Evolutionary conservation across 2,113 vertebrate genomes (phyloP).

Genomic region (Mellivora capensis): DNA sequence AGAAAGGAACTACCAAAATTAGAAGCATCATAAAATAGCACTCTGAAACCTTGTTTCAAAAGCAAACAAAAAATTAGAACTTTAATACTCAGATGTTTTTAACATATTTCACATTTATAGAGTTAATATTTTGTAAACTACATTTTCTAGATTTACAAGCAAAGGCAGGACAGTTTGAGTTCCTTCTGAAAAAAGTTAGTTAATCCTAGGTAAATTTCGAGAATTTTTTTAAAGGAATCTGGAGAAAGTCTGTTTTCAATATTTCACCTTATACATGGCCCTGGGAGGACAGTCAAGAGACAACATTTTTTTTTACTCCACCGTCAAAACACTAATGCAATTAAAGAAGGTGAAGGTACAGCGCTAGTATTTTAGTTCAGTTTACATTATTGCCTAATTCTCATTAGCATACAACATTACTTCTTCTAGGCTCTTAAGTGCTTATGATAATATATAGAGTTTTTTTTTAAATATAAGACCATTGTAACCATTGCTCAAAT

Average conservation of each 20-base stretch:
- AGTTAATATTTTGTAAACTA: not conserved
- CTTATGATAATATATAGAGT: not conserved
- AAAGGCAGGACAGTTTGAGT: not conserved
- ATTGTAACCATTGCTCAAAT: not conserved
- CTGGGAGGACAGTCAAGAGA: not conserved
- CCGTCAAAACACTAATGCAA: not conserved
- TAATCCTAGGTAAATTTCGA: not conserved
- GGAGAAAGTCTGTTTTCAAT: not conserved
- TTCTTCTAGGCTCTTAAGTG: not conserved
- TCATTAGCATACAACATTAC: not conserved
- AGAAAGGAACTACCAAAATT: conserved; percentile 73
- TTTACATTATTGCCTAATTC: not conserved
- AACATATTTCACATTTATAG: not conserved
- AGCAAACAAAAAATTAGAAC: not conserved
- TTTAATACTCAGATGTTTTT: not conserved
- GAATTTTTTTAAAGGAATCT: not conserved
- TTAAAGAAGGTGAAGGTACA: not conserved
- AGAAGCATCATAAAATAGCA: conserved; percentile 46
- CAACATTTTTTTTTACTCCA: not conserved
- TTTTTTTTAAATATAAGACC: not conserved
- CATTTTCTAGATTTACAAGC: not conserved
- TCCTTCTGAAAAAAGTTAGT: not conserved
- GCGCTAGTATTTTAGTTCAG: not conserved
- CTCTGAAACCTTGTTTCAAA: not conserved
- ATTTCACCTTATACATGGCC: not conserved